Percentiles rank a stretch among this genome's conserved stretches.
These are phyloP conservation scores for Potamarius usumacintae DNA, from an alignment of 2,113 vertebrate species.

Conservation along the genomic window DNA sequence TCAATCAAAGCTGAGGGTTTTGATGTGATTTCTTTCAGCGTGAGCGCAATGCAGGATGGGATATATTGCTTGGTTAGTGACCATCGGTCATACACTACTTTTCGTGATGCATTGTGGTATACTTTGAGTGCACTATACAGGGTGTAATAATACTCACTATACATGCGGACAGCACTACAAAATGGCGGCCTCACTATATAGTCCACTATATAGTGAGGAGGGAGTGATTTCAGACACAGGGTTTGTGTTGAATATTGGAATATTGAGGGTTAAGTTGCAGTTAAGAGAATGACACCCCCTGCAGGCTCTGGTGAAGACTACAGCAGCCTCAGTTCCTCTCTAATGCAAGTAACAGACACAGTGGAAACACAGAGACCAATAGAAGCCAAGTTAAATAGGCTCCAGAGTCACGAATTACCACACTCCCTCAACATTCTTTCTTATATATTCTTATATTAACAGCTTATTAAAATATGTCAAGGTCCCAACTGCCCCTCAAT, in stretches of 20 bases:
- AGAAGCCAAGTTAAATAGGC: constrained; percentile 69
- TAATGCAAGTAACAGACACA: constrained; percentile 71
- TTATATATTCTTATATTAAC: constrained; percentile 57
- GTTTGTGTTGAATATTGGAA: background rate
- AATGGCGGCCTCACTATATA: too few species aligned
- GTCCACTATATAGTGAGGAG: too few species aligned
- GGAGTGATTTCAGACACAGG: too few species aligned
- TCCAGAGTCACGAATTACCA: constrained; percentile 57
- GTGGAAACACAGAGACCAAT: constrained; percentile 57
- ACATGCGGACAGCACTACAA: too few species aligned
- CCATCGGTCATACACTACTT: too few species aligned
- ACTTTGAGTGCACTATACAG: too few species aligned
- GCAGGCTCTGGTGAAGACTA: constrained; percentile 6
- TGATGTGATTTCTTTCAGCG: too few species aligned
- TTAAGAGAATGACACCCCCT: constrained; percentile 20
- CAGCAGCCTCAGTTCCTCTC: constrained; percentile 30
- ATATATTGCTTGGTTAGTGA: too few species aligned
- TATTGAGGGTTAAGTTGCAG: background rate
- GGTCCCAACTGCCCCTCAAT: constrained; percentile 53
- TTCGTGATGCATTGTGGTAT: too few species aligned
- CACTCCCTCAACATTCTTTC: constrained; percentile 51
- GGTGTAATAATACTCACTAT: too few species aligned
- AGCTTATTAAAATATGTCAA: constrained; percentile 52
- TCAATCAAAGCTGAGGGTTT: too few species aligned
- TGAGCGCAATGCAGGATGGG: too few species aligned